A percentile compares a stretch with the other conserved stretches of the same genome.
Evolutionary conservation across 2,797 vertebrate species (phyloP).

Genomic region (Gymnoscopelus microlampas): DNA sequence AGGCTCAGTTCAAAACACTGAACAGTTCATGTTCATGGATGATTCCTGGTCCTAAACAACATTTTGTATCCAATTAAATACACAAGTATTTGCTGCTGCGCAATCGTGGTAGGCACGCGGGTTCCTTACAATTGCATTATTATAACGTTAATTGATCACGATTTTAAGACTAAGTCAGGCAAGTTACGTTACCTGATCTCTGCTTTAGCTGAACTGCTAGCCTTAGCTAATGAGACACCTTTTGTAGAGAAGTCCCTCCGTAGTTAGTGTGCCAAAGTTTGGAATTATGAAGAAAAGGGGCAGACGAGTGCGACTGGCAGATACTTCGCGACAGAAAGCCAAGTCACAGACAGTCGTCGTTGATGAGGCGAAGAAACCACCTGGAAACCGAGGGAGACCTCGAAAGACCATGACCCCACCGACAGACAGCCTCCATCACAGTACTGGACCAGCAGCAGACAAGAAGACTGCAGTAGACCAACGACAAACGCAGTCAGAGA

Average conservation of each 20-base stretch:
- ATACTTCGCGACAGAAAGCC: conserved; percentile 42
- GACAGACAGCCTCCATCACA: conserved; percentile 12
- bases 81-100: background rate
- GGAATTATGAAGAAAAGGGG: conserved; percentile 81
- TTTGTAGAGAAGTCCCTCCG: conserved; percentile 3
- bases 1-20: background rate
- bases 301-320: conserved; percentile 72
- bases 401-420: conserved; percentile 29
- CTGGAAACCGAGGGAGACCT: conserved; percentile 53
- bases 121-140: fast-evolving
- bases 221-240: background rate
- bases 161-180: background rate
- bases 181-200: background rate
- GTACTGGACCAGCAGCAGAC: conserved; percentile 12
- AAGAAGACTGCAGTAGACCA: conserved; percentile 1
- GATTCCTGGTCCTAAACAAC: background rate
- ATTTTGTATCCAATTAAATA: background rate
- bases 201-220: conserved; percentile 22
- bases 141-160: background rate
- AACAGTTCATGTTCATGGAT: background rate
- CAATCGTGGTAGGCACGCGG: conserved; percentile 28
- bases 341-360: conserved; percentile 22
- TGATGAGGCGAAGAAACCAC: conserved; percentile 32
- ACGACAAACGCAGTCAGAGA: conserved; percentile 47
- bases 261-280: conserved; percentile 15